Conservation (phyloP, 2,888 invertebrate genomes). For the Erebia aethiops region DNA sequence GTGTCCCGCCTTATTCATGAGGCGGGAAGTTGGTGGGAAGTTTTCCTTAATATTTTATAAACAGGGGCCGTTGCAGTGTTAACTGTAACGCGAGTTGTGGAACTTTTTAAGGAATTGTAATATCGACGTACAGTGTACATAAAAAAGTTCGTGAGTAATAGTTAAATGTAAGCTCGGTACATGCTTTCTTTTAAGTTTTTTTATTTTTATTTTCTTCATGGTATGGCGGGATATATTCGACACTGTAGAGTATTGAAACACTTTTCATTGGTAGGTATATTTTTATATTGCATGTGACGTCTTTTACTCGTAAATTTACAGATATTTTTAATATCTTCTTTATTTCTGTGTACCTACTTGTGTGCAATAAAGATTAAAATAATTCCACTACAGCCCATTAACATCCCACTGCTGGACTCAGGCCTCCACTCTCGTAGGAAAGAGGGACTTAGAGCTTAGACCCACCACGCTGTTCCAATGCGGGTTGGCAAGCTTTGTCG, state of each 20-base stretch:
- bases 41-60: constrained; percentile 64
- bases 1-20: constrained; percentile 75
- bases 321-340: no score
- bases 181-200: not conserved
- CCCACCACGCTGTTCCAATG: no score
- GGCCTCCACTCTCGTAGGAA: no score
- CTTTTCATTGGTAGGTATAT: not conserved
- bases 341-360: no score
- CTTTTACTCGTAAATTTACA: no score
- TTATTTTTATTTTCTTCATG: not conserved
- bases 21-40: constrained; percentile 56
- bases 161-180: not conserved
- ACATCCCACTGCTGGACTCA: no score
- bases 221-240: not conserved
- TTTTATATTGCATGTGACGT: not conserved
- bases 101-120: constrained; percentile 24
- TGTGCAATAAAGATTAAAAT: no score
- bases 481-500: no score
- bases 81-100: constrained; percentile 25
- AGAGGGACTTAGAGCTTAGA: no score
- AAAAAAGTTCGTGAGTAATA: not conserved
- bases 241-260: not conserved
- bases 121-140: constrained; percentile 8
- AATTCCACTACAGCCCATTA: no score
- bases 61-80: constrained; percentile 52